Evolutionary conservation across 2,113 vertebrate species (phyloP), one percentile per base, ranked within the genome.

Genomic region (Sorex araneus): DNA sequence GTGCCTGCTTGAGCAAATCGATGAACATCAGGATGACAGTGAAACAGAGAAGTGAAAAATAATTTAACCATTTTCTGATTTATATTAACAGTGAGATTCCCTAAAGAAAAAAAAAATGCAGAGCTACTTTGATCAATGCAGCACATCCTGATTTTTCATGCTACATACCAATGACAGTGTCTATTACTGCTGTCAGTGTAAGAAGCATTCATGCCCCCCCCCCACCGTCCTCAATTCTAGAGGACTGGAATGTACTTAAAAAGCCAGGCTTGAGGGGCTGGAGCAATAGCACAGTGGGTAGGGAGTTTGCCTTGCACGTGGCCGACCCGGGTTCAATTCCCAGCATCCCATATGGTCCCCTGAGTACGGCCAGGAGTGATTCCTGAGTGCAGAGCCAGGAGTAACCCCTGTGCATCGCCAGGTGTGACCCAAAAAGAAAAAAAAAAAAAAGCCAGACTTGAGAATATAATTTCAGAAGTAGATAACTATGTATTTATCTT

Each of bases 381-480:
- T 47, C 45, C 45, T 47, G 45, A 47, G 45, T 47, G 45, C 45
- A 47, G 45, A 47, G 45, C 6, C 45, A 47, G 45, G 45, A 47
- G 45, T 47, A 47, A 47, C 6, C 45, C 45, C 45, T n/a, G n/a
- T n/a, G n/a, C n/a, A n/a, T n/a, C n/a, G n/a, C n/a, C n/a, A n/a
- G n/a, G n/a, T n/a, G n/a, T 11, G n/a, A n/a, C n/a, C n/a, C n/a
- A n/a, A n/a, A n/a, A n/a, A n/a, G n/a, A n/a, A n/a, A n/a, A n/a
- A n/a, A n/a, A n/a, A 6, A 47, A 47, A 47, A 47, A 47, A 90
- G 30, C 21, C 54, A 81, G 60, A 80, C 45, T 3, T 75, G n/a
- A 89, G 69, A 88, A 75, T 40, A 71, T 5, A 75, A 60, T 94
- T 89, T 91, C 28, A 79, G 30, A 90, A 89, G n/a, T 11, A 94